Evolutionary conservation across 2,888 invertebrate genomes (phyloP), one percentile per base, ranked within the genome.

Genomic region (Diaphora mendica): DNA sequence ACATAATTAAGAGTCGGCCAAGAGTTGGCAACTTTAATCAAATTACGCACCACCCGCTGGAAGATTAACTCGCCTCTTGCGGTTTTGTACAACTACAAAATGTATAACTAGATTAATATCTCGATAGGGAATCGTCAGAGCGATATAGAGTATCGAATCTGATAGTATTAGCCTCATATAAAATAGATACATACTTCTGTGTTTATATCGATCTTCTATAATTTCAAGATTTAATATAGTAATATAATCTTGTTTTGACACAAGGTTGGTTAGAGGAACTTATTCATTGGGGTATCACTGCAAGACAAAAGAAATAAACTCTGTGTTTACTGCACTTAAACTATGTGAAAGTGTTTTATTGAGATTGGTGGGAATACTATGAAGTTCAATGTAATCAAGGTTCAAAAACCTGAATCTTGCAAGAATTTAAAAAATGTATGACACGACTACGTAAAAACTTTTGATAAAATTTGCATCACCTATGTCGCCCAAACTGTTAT

Each of bases 21-120:
- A 84, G 83, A 90, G 91, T 91, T 90, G 81, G 82, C 84, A 87
- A 91, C 85, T 91, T 92, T 90, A 91, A 92, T 91, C 89, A 89
- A 91, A 92, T 92, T 90, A 91, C 90, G 84, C 86, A 85, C 87
- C 85, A 83, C 78, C 83, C 80, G 79, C 80, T 77, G 83, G 85
- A 83, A 86, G 87, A 87, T 88, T 88, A 88, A 86, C 86, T 87
- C 79, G 84, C 86, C 82, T 81, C 85, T 85, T 85, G 88, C 81
- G 89, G 90, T 82, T 84, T 77, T 73, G 51, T 76, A 74, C 72
- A 77, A 78, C 83, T 77, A 80, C 59, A 66, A 66, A 33, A n/a
- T 65, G 72, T 76, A 72, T 55, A 51, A 68, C 71, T 48, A 66
- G 66, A 68, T 35, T 64, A 65, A 30, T 68, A 79, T 66, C 76